Evolutionary conservation across 92 coral and sea anemone species (phyloP).

Genomic region (Metridium senile): DNA sequence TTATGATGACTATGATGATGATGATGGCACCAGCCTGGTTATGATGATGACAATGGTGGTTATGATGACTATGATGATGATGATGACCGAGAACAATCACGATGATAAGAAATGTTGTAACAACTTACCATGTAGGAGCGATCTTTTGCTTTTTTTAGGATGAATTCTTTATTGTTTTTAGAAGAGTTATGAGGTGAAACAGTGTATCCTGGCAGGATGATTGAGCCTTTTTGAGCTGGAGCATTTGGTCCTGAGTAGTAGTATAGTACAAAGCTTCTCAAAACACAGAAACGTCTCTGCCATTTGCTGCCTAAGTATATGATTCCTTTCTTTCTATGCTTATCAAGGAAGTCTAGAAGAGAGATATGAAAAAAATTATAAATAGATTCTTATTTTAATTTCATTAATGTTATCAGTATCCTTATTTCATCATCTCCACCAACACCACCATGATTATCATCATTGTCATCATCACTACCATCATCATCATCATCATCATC

Average conservation of each 20-base stretch:
- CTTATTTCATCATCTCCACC: background rate
- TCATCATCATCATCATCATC: background rate
- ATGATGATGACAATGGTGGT: no score
- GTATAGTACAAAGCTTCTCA: slow-evolving; percentile 73
- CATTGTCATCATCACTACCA: background rate
- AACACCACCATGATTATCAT: background rate
- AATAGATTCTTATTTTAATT: no score
- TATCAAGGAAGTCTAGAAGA: slow-evolving; percentile 62
- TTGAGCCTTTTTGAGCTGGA: slow-evolving; percentile 69
- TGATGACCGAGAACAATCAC: no score
- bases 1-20: no score
- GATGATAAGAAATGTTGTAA: no score
- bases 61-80: no score
- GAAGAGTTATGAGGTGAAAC: slow-evolving; percentile 24
- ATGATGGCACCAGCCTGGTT: no score
- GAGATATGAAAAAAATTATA: background rate
- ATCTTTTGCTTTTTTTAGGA: slow-evolving; percentile 42
- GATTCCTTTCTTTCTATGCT: slow-evolving; percentile 77
- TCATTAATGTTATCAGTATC: background rate
- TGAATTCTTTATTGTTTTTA: slow-evolving; percentile 60
- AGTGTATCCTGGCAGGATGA: slow-evolving; percentile 76
- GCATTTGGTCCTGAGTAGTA: slow-evolving; percentile 68
- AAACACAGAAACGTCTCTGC: slow-evolving; percentile 86
- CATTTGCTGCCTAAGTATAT: slow-evolving; percentile 65
- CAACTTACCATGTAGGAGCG: slow-evolving; percentile 78